phyloP scores from a whole-genome alignment of 2,113 vertebrate genomes.

The Theristicus caerulescens region DNA sequence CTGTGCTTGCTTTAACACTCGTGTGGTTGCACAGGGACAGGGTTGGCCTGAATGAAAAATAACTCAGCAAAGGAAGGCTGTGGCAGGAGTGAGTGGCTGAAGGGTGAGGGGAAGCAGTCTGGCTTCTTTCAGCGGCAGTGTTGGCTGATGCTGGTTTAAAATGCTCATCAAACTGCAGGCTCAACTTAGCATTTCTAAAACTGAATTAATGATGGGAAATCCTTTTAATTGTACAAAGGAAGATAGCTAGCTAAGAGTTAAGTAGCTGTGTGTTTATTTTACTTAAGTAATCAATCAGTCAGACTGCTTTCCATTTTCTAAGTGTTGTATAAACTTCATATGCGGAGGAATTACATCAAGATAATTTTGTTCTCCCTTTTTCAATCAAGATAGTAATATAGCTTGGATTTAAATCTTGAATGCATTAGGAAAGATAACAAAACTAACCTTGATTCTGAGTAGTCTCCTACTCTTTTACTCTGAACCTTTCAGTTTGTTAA shows the following conservation, averaged over 20 bases:
- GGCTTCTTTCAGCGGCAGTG: neutral
- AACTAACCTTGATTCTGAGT: neutral
- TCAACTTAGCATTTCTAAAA: neutral
- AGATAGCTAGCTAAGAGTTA: constrained; percentile 26
- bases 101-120: neutral
- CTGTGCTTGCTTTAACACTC: neutral
- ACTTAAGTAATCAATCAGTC: constrained; percentile 37
- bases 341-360: constrained; percentile 7
- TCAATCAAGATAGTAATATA: neutral
- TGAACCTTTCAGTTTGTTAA: neutral
- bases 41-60: neutral
- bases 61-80: accelerated
- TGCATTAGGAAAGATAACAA: neutral
- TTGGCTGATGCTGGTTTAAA: neutral
- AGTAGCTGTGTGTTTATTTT: constrained; percentile 54
- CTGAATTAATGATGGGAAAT: neutral
- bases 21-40: neutral
- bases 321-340: constrained; percentile 39
- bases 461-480: neutral
- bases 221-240: constrained; percentile 3
- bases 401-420: constrained; percentile 4
- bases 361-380: constrained; percentile 11
- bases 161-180: neutral
- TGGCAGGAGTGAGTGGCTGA: neutral
- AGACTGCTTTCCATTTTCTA: constrained; percentile 25